Base-by-base conservation (phyloP, 2,113 vertebrate species). In the Paradoxurus hermaphroditus region DNA sequence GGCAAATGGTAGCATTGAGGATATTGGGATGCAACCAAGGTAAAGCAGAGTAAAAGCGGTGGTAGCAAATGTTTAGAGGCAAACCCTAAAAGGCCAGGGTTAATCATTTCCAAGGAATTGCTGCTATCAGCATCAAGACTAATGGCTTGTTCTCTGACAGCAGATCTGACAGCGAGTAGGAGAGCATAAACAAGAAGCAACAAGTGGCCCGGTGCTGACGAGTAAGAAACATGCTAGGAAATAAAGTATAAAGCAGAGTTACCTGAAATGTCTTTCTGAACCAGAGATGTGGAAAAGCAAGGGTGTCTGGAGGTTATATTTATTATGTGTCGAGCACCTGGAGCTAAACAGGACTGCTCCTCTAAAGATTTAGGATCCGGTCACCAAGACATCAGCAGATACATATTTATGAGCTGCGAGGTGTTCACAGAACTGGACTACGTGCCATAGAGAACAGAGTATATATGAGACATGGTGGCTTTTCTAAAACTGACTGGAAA, bases 341-440 rank as follows among this genome's bases (percentile, higher is more conserved):
- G 27, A 53, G 56, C 27, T 90, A 63, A 11, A 63, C 2, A 65
- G 12, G 14, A 21, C 4, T n/a, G 44, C 21, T 29, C 75, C 21
- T 68, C 62, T 77, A 9, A 87, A 81, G 92, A 94, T 91, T 82
- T 82, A 97, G n/a, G n/a, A 27, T 41, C 73, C 36, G 34, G 73
- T 29, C 70, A 46, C 41, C 5, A 56, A 44, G 46, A 63, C 29
- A n/a, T 51, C 81, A 65, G 49, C 36, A 90, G 70, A 59, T 53
- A 75, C 70, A 72, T 87, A 44, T 81, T 96, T 90, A 95, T 23
- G 7, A 97, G 72, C 85, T 87, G 8, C 5, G 13, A 29, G 4
- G 4, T 49, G 18, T 53, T 82, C 49, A 59, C 31, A 77, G 72
- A 92, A 67, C 70, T 56, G 0, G 36, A 10, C 36, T 65, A 82